Evolutionary conservation across 2,113 vertebrate species (phyloP).

Genomic region (Micronycteris hirsuta): DNA sequence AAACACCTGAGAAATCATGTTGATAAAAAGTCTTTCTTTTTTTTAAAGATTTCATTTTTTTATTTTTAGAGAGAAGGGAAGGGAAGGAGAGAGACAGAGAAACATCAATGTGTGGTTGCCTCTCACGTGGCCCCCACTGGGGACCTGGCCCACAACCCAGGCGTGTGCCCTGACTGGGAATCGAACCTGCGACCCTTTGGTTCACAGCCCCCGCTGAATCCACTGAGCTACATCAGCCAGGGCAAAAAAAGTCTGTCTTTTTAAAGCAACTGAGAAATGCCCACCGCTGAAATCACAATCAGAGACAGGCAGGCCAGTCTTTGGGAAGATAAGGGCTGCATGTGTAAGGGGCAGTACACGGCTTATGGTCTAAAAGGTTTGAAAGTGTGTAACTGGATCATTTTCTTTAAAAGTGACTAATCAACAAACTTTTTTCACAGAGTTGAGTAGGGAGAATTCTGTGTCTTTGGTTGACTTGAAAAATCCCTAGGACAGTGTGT

Average conservation of each 20-base stretch:
- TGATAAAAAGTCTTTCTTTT: background rate
- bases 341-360: background rate
- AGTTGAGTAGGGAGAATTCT: slow-evolving; percentile 62
- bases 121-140: no score
- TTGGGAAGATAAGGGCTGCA: background rate
- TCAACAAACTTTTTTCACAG: slow-evolving; percentile 56
- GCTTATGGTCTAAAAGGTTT: background rate
- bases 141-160: no score
- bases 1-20: slow-evolving; percentile 4
- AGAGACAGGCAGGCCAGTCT: background rate
- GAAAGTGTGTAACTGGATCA: background rate
- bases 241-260: background rate
- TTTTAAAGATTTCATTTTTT: no score
- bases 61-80: no score
- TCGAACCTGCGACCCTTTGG: no score
- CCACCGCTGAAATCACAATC: background rate
- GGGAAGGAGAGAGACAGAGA: no score
- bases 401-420: slow-evolving; percentile 55
- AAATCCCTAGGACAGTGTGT: slow-evolving; percentile 63
- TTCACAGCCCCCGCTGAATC: no score
- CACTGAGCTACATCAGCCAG: no score
- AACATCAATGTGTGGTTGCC: no score
- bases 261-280: slow-evolving; percentile 1
- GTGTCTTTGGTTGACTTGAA: slow-evolving; percentile 63
- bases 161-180: no score